Conservation (phyloP, 2,113 vertebrate genomes). For the Sorex fumeus region DNA sequence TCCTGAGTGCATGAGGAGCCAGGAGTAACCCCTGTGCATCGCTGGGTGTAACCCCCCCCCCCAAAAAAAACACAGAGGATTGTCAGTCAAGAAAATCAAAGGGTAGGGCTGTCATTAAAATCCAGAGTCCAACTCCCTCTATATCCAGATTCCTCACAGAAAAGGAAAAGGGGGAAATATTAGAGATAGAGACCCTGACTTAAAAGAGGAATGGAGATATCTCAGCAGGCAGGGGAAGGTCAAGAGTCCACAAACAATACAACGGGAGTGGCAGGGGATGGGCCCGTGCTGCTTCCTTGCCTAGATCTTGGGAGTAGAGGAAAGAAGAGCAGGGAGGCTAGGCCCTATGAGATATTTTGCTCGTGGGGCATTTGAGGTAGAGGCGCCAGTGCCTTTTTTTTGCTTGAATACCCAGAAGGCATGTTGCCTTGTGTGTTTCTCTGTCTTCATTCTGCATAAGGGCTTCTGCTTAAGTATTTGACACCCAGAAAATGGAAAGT, state of each 20-base stretch:
- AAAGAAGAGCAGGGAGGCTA: background rate
- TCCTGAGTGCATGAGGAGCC: too few species aligned
- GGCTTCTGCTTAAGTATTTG: background rate
- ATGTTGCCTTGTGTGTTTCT: background rate
- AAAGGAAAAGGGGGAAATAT: slow-evolving; percentile 21
- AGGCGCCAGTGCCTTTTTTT: background rate
- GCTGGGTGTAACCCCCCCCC: too few species aligned
- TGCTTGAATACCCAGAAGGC: background rate
- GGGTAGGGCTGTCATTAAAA: background rate
- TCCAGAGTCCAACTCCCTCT: slow-evolving; percentile 2
- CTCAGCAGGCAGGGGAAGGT: too few species aligned
- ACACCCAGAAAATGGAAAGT: slow-evolving; percentile 15
- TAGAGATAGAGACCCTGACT: background rate
- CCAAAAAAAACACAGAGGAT: background rate
- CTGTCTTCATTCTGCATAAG: slow-evolving; percentile 20
- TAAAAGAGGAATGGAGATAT: background rate
- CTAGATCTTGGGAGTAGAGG: background rate
- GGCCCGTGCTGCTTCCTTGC: background rate
- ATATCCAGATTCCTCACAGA: slow-evolving; percentile 42
- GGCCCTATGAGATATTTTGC: background rate
- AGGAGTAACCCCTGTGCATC: too few species aligned
- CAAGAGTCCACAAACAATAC: too few species aligned
- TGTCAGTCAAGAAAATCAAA: background rate
- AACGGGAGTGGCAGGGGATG: background rate
- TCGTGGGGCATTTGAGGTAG: background rate